phyloP scores from a whole-genome alignment of 1,140 invertebrate species.

The Lysiphlebus fabarum region DNA sequence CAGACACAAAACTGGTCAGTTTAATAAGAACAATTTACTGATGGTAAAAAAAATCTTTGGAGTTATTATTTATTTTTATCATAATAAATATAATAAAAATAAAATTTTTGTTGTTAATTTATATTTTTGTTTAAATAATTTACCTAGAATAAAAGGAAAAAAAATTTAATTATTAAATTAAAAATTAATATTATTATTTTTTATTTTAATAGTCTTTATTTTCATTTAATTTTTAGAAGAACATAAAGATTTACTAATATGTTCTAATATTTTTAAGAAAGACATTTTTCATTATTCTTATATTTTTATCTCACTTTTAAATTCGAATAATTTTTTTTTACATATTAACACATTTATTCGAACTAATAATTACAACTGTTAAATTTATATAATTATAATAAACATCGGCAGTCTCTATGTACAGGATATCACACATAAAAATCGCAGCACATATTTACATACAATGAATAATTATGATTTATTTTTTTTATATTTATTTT shows the following conservation, averaged over 20 bases:
- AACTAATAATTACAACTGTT: conserved; percentile 33
- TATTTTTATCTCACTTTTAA: conserved; percentile 17
- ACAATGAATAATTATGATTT: conserved; percentile 17
- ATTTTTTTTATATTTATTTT: conserved; percentile 18
- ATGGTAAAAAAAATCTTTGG: not conserved
- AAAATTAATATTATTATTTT: no score
- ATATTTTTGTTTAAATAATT: conserved; percentile 1
- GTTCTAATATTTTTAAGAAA: no score
- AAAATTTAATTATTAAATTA: no score
- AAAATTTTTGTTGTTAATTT: not conserved
- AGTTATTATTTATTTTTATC: not conserved
- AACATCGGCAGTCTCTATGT: conserved; percentile 36
- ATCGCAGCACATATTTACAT: conserved; percentile 41
- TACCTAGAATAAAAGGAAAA: not conserved
- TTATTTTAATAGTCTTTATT: conserved; percentile 21
- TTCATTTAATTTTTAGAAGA: conserved; percentile 49
- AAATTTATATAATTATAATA: conserved; percentile 27
- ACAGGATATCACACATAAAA: conserved; percentile 50
- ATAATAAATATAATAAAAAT: conserved; percentile 6
- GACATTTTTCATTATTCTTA: conserved; percentile 29
- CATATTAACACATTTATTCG: conserved; percentile 33
- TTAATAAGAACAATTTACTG: conserved; percentile 22
- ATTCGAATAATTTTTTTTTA: not conserved
- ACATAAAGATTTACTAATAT: conserved; percentile 46
- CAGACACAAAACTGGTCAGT: conserved; percentile 8